Evolutionary conservation across 2,797 vertebrate species (phyloP).

Genomic region (Eremophila alpestris): DNA sequence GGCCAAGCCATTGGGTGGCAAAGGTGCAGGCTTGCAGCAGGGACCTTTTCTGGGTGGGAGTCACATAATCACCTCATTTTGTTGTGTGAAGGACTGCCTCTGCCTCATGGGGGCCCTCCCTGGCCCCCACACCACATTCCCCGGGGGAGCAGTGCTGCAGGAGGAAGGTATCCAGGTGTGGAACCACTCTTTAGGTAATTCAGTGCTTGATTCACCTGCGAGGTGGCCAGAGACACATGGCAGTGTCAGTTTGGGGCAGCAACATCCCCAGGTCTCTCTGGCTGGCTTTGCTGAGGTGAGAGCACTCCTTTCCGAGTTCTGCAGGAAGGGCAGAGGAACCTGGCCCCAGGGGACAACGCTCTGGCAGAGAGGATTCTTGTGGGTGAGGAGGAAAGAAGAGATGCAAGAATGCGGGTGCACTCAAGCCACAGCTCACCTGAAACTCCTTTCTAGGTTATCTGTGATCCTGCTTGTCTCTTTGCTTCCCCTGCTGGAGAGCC

Average conservation of each 20-base stretch:
- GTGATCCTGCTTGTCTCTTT: neutral
- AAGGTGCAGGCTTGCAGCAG: neutral
- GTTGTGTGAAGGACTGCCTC: neutral
- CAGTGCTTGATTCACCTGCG: neutral
- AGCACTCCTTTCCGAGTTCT: neutral
- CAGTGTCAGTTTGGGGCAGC: neutral
- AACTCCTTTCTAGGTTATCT: neutral
- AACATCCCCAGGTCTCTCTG: neutral
- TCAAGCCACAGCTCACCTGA: neutral
- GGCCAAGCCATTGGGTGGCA: neutral
- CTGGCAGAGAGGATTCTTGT: neutral
- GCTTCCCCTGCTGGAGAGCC: neutral
- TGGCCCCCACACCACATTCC: neutral
- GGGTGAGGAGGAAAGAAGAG: neutral
- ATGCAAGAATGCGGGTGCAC: neutral
- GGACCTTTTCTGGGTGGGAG: neutral
- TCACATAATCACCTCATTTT: rapidly evolving
- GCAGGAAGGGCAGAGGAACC: neutral
- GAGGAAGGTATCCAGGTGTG: neutral
- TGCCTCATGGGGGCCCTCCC: neutral
- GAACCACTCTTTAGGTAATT: neutral
- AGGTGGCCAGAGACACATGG: neutral
- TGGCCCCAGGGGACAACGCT: rapidly evolving
- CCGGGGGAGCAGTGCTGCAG: rapidly evolving
- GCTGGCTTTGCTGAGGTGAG: neutral